Evolutionary conservation across 2,797 vertebrate species (phyloP).

Genomic region (Anisognathus igniventris): DNA sequence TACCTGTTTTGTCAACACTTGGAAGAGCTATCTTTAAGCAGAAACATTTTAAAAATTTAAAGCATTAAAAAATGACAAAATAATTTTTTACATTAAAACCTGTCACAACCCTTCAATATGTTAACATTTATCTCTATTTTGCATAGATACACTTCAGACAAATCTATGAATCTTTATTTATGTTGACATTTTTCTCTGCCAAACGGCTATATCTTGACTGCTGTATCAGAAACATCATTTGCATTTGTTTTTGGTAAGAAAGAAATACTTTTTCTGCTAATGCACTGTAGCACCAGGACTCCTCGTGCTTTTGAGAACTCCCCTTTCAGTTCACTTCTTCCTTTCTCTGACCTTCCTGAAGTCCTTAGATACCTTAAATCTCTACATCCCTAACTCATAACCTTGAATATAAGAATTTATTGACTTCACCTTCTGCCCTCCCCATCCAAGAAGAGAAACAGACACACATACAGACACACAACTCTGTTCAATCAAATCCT

Average conservation of each 20-base stretch:
- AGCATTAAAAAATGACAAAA: neutral
- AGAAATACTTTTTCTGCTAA: neutral
- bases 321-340: neutral
- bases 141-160: neutral
- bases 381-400: neutral
- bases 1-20: neutral
- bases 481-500: neutral
- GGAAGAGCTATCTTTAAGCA: neutral
- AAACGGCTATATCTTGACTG: neutral
- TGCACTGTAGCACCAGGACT: neutral
- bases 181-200: neutral
- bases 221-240: neutral
- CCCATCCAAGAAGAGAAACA: neutral
- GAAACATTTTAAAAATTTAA: neutral
- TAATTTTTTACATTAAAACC: neutral
- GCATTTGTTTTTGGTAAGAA: neutral
- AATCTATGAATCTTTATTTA: neutral
- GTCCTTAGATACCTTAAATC: neutral
- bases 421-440: neutral
- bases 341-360: neutral
- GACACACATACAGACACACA: neutral
- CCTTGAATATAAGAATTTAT: neutral
- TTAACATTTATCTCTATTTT: neutral
- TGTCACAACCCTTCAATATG: neutral
- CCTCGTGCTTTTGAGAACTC: neutral